Percentiles rank a stretch among this genome's conserved stretches.
phyloP scores from a whole-genome alignment of 2,888 invertebrate species.

The Apotomis turbidana region DNA sequence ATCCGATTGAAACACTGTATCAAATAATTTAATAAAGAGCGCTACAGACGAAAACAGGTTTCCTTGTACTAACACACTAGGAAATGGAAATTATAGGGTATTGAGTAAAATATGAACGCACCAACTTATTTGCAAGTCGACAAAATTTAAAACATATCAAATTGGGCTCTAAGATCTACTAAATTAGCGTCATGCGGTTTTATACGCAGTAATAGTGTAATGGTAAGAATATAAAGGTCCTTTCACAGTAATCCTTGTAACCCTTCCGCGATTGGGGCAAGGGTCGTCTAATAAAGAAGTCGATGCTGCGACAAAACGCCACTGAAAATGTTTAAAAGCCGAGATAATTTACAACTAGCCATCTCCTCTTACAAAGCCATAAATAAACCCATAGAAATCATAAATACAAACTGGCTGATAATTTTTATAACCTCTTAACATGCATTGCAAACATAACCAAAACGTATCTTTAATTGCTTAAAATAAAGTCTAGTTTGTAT shows the following conservation, averaged over 20 bases:
- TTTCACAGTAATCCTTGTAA: conserved; percentile 60
- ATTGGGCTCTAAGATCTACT: background rate
- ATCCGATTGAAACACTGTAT: conserved; percentile 45
- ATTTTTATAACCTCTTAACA: background rate
- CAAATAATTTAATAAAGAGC: conserved; percentile 51
- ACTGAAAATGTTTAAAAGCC: conserved; percentile 65
- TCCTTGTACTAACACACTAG: conserved; percentile 52
- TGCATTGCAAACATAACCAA: background rate
- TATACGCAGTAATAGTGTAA: background rate
- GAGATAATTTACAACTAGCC: conserved; percentile 70
- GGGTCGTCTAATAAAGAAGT: conserved; percentile 55
- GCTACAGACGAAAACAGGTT: conserved; percentile 59
- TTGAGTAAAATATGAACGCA: conserved; percentile 54
- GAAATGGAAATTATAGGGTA: conserved; percentile 60
- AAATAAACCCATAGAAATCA: conserved; percentile 76
- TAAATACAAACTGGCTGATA: background rate
- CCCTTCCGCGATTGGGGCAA: conserved; percentile 51
- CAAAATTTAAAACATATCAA: background rate
- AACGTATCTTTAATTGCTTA: background rate
- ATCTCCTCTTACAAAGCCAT: conserved; percentile 72
- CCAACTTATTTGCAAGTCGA: background rate
- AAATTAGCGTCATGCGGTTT: background rate
- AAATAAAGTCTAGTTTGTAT: background rate
- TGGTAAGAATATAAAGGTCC: conserved; percentile 48
- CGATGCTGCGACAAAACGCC: conserved; percentile 55